Evolutionary conservation across 2,888 invertebrate genomes (phyloP).

Genomic region (Phengaris arion): DNA sequence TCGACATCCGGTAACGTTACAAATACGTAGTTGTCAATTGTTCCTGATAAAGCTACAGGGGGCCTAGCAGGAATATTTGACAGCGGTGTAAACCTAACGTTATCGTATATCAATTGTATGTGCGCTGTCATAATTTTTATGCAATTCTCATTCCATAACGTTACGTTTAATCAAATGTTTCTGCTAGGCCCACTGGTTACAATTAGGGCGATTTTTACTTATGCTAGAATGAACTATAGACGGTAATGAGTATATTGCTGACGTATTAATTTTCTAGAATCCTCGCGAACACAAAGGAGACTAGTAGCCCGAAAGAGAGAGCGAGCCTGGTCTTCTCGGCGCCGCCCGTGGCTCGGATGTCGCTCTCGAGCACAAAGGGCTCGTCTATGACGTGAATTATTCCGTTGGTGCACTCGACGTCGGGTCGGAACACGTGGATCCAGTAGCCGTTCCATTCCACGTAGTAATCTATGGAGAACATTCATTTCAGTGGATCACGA

Average conservation of each 20-base stretch:
- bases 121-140: too few species aligned
- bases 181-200: neutral
- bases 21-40: too few species aligned
- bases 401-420: constrained; percentile 97
- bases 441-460: constrained; percentile 91
- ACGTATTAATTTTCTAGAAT: constrained; percentile 54
- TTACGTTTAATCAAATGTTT: too few species aligned
- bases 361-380: constrained; percentile 90
- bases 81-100: too few species aligned
- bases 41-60: too few species aligned
- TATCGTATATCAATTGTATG: too few species aligned
- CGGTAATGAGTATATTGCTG: neutral
- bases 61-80: too few species aligned
- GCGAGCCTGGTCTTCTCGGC: constrained; percentile 54
- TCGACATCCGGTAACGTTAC: too few species aligned
- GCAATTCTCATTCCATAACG: too few species aligned
- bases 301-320: constrained; percentile 49
- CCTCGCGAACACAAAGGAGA: constrained; percentile 56
- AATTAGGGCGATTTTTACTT: neutral
- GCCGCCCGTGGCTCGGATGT: constrained; percentile 85
- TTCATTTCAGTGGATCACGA: neutral
- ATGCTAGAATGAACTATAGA: neutral
- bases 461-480: constrained; percentile 82
- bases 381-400: constrained; percentile 96
- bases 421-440: constrained; percentile 92